These are phyloP conservation scores for Natrix natrix DNA, from an alignment of 2,797 vertebrate species.

Conservation along the genomic window DNA sequence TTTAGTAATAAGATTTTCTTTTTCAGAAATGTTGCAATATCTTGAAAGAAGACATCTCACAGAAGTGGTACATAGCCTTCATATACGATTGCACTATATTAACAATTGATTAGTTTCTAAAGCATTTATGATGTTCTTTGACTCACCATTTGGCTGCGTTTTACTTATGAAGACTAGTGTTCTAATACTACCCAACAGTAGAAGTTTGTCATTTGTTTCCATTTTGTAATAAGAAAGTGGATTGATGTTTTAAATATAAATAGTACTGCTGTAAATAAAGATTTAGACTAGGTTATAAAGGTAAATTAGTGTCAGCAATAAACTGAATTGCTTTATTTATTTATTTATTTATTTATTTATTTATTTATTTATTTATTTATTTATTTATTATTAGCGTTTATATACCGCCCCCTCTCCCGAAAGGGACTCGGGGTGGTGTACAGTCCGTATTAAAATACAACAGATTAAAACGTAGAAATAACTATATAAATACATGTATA, in stretches of 20 bases:
- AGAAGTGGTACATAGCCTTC: neutral
- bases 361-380: too few relatives aligned
- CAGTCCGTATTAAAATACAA: too few relatives aligned
- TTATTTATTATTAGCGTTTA: too few relatives aligned
- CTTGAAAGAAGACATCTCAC: neutral
- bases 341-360: too few relatives aligned
- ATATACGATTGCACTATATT: neutral
- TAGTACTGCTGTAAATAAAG: neutral
- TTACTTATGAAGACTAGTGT: neutral
- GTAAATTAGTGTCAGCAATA: neutral
- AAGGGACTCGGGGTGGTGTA: too few relatives aligned
- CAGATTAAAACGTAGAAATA: too few relatives aligned
- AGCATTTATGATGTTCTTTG: neutral
- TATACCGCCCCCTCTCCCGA: too few relatives aligned
- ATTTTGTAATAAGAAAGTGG: neutral
- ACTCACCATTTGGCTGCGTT: neutral
- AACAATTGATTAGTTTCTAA: neutral
- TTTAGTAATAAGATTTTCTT: neutral
- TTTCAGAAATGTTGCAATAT: neutral
- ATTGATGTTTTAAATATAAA: neutral
- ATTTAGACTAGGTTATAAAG: neutral
- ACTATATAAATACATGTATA: too few relatives aligned
- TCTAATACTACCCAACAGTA: neutral
- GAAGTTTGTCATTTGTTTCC: neutral
- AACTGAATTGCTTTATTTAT: accelerated